Base-by-base conservation (phyloP, 1,140 invertebrate genomes). In the Drosophila asahinai region DNA sequence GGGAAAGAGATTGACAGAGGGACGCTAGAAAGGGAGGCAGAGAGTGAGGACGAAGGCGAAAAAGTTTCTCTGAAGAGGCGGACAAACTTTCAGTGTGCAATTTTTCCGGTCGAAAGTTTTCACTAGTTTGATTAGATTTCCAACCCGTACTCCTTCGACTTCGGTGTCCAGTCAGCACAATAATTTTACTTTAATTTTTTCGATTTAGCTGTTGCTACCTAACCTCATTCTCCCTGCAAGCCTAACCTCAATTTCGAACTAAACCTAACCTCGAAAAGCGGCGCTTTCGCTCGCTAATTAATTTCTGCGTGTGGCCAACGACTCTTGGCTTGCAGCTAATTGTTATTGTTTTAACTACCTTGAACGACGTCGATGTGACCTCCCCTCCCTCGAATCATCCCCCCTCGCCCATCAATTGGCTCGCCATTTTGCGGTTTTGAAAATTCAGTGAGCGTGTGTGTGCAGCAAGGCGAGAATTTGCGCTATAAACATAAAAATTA, bases 401-500 rank as follows among this genome's bases (percentile, higher is more conserved):
- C 42, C 19, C 17, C 47, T 30, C 33, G 33, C 43, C 45, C 45
- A 52, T 19, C 67, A 68, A 73, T 62, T 74, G 75, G 55, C 59
- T 47, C 55, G 38, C 77, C 61, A 60, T 81, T 84, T 75, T 84
- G 84, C 58, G 83, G 83, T 89, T 89, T 73, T 77, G 61, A 83
- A 87, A 89, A 73, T 61, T 68, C 68, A 66, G 42, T 60, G 58
- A 51, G 58, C 51, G 84, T 78, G 84, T 90, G 84, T 89, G 86
- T 89, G 86, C 84, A 87, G 65, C 81, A 89, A 87, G 84, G 84
- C 86, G 86, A 89, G 87, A 89, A 87, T 91, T 83, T 81, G 74
- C 61, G 87, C 87, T 72, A 91, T 91, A 91, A 91, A 91, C 83
- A 91, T 91, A 91, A 91, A 91, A 91, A 87, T 91, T 91, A 91